Base-by-base conservation (phyloP, 2,797 vertebrate genomes). In the Eulemur coronatus region DNA sequence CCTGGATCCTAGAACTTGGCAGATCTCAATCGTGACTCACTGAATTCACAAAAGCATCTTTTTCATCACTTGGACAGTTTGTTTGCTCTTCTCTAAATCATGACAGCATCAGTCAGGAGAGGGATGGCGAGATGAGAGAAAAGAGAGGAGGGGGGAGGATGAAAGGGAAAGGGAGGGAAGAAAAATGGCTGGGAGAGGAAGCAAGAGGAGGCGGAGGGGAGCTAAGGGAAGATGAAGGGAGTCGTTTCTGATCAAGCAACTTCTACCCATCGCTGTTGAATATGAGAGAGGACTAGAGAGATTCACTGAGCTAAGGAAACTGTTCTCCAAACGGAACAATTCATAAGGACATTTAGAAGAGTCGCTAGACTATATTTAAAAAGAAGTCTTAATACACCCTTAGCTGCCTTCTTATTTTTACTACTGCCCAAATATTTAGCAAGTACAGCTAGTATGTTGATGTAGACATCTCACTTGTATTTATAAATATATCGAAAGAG, bases 401-500 rank as follows among this genome's bases (percentile, higher is more conserved):
- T 65, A 78, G 55, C 18, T 72, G 26, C 33, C 15, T 84, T 55
- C 35, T 89, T 90, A 28, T 41, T 85, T 69, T 81, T 84, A 30
- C 38, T 35, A 89, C 12, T 50, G 43, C 43, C 28, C 67, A n/a
- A 85, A 78, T 89, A 69, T 73, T 94, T 95, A 91, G 65, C 73
- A 48, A 85, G 55, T 63, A 88, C 35, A 81, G 18, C 72, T 85
- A 43, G 72, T 78, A 69, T 69, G 75, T 85, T 93, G 78, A 85
- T 26, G 30, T 3, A 65, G 57, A 55, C 12, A 69, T 59, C 41
- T 59, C 41, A 9, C 7, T 30, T 95, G 43, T 65, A 61, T 88
- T 97, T 88, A n/a, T 92, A 57, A 94, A 95, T 52, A 75, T 55
- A 72, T 52, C 76, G 65, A 76, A 79, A 90, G 82, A 76, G 48